Conservation (phyloP, 2,888 invertebrate species). For the Eudemis profundana region DNA sequence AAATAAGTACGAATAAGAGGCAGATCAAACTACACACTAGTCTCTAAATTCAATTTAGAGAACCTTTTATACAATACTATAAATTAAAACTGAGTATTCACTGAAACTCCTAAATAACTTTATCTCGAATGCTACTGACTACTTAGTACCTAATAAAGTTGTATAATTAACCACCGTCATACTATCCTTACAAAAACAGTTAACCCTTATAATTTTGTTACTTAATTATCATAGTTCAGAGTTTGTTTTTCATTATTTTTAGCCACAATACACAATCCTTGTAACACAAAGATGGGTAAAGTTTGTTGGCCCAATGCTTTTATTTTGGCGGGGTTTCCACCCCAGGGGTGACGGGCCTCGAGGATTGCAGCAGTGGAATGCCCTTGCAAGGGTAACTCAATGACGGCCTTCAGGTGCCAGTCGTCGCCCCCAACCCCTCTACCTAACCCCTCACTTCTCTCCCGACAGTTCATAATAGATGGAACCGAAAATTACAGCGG, state of each 20-base stretch:
- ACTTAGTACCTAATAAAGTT: not conserved
- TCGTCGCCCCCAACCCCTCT: constrained; percentile 75
- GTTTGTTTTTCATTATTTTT: constrained; percentile 20
- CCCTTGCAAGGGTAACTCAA: constrained; percentile 81
- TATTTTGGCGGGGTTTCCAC: constrained; percentile 51
- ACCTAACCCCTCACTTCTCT: constrained; percentile 56
- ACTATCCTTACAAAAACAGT: not conserved
- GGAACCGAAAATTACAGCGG: constrained; percentile 53
- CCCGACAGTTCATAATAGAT: constrained; percentile 56
- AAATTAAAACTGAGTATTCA: too few species aligned
- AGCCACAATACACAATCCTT: constrained; percentile 18
- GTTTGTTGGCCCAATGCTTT: constrained; percentile 41
- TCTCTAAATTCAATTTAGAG: not conserved
- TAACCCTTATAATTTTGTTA: not conserved
- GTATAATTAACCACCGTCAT: constrained; percentile 13
- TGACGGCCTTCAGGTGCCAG: constrained; percentile 78
- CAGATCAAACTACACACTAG: too few species aligned
- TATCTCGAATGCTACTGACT: constrained; percentile 2
- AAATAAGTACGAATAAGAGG: too few species aligned
- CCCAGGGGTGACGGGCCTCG: constrained; percentile 61
- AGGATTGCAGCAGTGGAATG: constrained; percentile 77
- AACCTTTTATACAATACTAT: too few species aligned
- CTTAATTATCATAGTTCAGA: not conserved
- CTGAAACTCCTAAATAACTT: too few species aligned
- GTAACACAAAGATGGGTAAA: constrained; percentile 37